Percentiles rank a stretch among this genome's conserved stretches.
Evolutionary conservation across 2,888 invertebrate species (phyloP).

Genomic region (Lasioglossum vierecki): DNA sequence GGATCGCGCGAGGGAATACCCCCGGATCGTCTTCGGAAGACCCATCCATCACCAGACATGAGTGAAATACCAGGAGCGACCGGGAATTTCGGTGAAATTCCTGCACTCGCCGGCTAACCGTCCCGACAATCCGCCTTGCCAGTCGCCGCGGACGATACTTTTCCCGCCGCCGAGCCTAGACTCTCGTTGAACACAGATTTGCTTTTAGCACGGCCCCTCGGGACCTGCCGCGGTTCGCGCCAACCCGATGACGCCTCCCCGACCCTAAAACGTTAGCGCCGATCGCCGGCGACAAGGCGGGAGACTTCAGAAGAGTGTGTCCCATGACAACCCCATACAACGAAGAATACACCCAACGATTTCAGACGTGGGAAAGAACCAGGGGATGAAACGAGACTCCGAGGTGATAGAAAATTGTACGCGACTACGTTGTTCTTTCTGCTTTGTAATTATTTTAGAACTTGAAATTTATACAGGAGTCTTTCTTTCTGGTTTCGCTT

Average conservation of each 20-base stretch:
- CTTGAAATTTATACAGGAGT: background rate
- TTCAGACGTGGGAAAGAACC: background rate
- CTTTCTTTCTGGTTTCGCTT: background rate
- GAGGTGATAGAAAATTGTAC: background rate
- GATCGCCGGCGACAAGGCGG: background rate
- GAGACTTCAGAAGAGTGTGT: conserved; percentile 12
- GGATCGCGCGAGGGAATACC: background rate
- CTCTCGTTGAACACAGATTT: conserved; percentile 71
- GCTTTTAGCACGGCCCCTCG: conserved; percentile 68
- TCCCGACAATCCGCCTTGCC: background rate
- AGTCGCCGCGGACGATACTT: conserved; percentile 66
- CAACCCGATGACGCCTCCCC: conserved; percentile 8
- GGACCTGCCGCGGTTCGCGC: background rate
- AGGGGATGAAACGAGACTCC: background rate
- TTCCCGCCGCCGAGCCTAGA: conserved; percentile 40
- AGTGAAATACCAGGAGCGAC: background rate
- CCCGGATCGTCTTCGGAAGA: background rate
- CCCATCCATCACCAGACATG: background rate
- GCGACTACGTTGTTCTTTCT: background rate
- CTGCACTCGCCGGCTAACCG: conserved; percentile 7
- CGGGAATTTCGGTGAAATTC: conserved; percentile 32
- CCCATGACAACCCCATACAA: conserved; percentile 38
- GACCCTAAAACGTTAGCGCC: conserved; percentile 12
- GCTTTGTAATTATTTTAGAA: background rate
- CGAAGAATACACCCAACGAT: conserved; percentile 1